Base-by-base conservation (phyloP, 1,140 invertebrate species). In the Lordiphosa stackelbergi region DNA sequence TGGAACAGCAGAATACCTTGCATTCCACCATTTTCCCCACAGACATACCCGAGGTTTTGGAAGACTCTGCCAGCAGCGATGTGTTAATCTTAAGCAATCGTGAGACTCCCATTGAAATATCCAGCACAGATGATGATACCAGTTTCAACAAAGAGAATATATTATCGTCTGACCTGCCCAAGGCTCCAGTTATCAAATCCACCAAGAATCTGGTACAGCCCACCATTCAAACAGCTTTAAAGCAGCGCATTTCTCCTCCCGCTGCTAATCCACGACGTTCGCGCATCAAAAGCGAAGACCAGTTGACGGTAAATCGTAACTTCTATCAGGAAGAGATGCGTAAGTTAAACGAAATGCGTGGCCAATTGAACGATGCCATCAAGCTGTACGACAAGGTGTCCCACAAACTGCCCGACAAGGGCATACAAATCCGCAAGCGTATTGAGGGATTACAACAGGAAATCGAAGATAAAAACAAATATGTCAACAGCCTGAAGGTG, bases 71-170 rank as follows among this genome's bases (percentile, higher is more conserved):
- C 1, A 16, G 62, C 24, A 86, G 85, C 38, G 85, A 86, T 48
- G 70, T 86, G 5, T 48, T 83, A 5, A 63, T 86, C 4, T 36
- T 85, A 1, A 87, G 65, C 54, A 66, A 65, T 40, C 79, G 54
- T 37, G 68, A 87, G 24, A 40, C 53, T 4, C 49, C 73, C 3
- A 87, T 87, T 24, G 85, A 86, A 47, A 79, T 87, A 40, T 78
- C 60, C 4, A 83, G 79, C 35, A 53, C 63, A 3, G 75, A 77
- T 8, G 61, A 71, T 3, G 75, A 86, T 4, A 13, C 2, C 2
- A 42, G n/a, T 19, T 12, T 11, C 2, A 57, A 61, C 24, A 59
- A 77, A 40, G 57, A 69, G 35, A 71, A 56, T 24, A 1, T 31
- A 6, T 51, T 53, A 0, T 58, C 40, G 2, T 19, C 19, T 24